Evolutionary conservation across 2,888 invertebrate genomes (phyloP).

Genomic region (Tetanocera ferruginea): DNA sequence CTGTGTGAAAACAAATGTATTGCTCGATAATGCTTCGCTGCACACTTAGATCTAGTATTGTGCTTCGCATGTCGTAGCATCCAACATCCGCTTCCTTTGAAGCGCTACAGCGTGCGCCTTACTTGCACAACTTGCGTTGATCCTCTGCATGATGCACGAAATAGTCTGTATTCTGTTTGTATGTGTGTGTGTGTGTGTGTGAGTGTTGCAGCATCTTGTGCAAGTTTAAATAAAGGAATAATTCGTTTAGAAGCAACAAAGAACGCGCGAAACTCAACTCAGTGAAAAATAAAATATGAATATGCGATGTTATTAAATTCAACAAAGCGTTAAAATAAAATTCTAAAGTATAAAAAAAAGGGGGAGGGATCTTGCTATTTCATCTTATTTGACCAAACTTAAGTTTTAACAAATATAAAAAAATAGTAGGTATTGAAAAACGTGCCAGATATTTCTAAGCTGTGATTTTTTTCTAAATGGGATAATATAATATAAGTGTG

Average conservation of each 20-base stretch:
- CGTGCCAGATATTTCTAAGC: no score
- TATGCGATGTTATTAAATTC: slow-evolving; percentile 8
- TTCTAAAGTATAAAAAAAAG: not conserved
- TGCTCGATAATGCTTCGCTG: slow-evolving; percentile 5
- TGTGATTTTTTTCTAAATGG: no score
- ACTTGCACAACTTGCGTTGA: not conserved
- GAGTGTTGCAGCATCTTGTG: slow-evolving; percentile 6
- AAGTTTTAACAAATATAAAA: no score
- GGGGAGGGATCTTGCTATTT: no score
- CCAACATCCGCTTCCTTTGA: not conserved
- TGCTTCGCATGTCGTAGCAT: not conserved
- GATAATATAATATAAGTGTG: no score
- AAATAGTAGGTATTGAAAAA: no score
- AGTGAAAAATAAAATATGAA: not conserved
- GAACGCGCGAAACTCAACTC: not conserved
- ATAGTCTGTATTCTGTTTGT: no score
- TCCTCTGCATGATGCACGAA: not conserved
- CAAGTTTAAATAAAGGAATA: slow-evolving; percentile 25
- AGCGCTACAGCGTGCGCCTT: not conserved
- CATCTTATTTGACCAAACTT: no score
- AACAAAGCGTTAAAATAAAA: slow-evolving; percentile 8
- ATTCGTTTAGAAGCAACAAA: slow-evolving; percentile 19
- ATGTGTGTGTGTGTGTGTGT: not conserved
- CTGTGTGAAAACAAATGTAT: not conserved
- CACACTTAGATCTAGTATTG: not conserved